These are phyloP conservation scores for Crotalus helleri DNA, from an alignment of 2,113 vertebrate species.

Conservation along the genomic window DNA sequence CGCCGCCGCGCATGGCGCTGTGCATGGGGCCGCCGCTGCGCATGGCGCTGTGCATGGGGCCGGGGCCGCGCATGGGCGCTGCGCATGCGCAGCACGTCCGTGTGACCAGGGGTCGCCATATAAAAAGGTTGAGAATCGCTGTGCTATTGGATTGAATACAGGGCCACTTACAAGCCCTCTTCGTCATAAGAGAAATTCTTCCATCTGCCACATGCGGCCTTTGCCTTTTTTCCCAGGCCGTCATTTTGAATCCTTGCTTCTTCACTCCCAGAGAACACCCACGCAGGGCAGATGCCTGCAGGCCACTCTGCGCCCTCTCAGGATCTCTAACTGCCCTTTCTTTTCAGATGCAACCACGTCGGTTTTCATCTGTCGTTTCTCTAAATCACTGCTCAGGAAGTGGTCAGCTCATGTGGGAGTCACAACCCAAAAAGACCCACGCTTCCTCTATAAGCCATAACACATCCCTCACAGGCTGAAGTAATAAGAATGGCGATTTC, in stretches of 20 bases:
- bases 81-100: too few species aligned
- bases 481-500: background rate
- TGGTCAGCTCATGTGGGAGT: background rate
- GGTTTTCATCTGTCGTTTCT: background rate
- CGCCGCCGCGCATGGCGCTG: too few species aligned
- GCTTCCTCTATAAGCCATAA: background rate
- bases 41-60: too few species aligned
- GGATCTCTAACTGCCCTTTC: background rate
- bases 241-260: background rate
- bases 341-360: background rate
- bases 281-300: background rate
- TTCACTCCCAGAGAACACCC: background rate
- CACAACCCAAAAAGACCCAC: background rate
- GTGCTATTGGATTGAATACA: background rate
- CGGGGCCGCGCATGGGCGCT: too few species aligned
- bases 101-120: too few species aligned
- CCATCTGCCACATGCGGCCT: background rate
- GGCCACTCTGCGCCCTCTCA: background rate
- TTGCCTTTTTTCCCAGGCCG: background rate
- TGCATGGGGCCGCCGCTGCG: fast-evolving
- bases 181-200: background rate
- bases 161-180: background rate
- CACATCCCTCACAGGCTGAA: background rate
- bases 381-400: background rate
- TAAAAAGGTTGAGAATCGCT: too few species aligned